Base-by-base conservation (phyloP, 2,888 invertebrate species). In the Halictus quadricinctus region DNA sequence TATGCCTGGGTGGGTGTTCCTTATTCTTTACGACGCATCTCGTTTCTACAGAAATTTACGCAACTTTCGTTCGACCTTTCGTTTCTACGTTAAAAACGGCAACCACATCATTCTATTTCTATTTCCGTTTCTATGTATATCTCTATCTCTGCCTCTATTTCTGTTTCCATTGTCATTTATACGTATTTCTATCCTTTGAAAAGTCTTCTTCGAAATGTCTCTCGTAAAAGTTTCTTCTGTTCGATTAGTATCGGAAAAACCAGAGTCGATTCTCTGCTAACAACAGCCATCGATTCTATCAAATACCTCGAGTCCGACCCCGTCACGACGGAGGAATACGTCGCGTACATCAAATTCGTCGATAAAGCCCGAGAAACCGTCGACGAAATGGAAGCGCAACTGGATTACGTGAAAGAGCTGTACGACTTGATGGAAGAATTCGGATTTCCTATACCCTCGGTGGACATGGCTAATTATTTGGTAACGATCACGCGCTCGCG, bases 381-480 rank as follows among this genome's bases (percentile, higher is more conserved):
- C 78, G 96, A 96, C 43, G 95, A 95, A 43, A 95, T 98, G 91
- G 98, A 98, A 92, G 95, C 96, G 72, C 96, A 96, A 50, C 95
- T 98, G 8, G 97, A 98, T 92, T 97, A 98, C 93, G 96, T 97
- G 10, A 97, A 97, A 88, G 98, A 98, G 91, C 95, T 98, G 82
- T 97, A 98, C 92, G 97, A 98, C 88, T 95, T 98, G 7, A 97
- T 98, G 95, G 97, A 98, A 82, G 97, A 97, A 92, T 98, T 96
- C 93, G 95, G 95, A 46, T 97, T 98, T 81, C 95, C 96, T 0
- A 96, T 97, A 76, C 96, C 97, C 1, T 96, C 96, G 0, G 97
- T 98, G 77, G 97, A 98, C 88, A 95, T 96, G 95, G 95, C 95
- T 8, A 96, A 96, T 85, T 97, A 96, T 92, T 88, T 93, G 92